Base-by-base conservation (phyloP, 2,888 invertebrate genomes). In the Notodonta dromedarius region DNA sequence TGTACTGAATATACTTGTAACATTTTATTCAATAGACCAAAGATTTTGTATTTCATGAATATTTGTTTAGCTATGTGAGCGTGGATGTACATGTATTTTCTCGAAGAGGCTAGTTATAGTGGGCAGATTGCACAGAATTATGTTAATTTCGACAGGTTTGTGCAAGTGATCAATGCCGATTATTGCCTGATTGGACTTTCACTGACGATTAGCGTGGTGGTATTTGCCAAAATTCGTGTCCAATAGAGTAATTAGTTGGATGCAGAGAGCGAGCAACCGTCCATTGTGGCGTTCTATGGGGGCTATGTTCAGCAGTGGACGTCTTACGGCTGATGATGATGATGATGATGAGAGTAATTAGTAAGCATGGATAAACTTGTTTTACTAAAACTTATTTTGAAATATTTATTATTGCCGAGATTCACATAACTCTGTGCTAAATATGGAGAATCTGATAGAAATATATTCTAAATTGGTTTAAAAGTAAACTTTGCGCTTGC, bases 401-500 rank as follows among this genome's bases (percentile, higher is more conserved):
- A 35, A 2, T 24, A 2, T 24, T 24, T 35, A 7, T 35, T 6
- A 3, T 4, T 35, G 42, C 9, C 42, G 42, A 12, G 8, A 42
- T 42, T 11, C 0, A 11, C 9, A 42, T 42, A 42, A 2, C 4
- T 9, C 13, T n/a, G 13, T 46, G 46, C n/a, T 14, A 24, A 11
- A 50, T 42, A 55, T 57, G 48, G n/a, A 5, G 50, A 16, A 16
- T 16, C 16, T 16, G 4, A 50, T 50, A 16, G 16, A 50, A 16
- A 1, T 32, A 62, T 59, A 65, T 68, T 74, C 64, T 56, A 59
- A 69, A 67, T 71, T 68, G 62, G 65, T 71, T 73, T 50, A 62
- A 69, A 73, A 56, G 67, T 69, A 65, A 79, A 84, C 77, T 80
- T 89, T 85, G 90, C 89, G 90, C 90, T 91, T 90, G 84, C 85